Percentiles rank a stretch among this genome's conserved stretches.
Evolutionary conservation across 37 sponge, comb jelly and placozoan species (phyloP).

Genomic region (Chondrosia reniformis): DNA sequence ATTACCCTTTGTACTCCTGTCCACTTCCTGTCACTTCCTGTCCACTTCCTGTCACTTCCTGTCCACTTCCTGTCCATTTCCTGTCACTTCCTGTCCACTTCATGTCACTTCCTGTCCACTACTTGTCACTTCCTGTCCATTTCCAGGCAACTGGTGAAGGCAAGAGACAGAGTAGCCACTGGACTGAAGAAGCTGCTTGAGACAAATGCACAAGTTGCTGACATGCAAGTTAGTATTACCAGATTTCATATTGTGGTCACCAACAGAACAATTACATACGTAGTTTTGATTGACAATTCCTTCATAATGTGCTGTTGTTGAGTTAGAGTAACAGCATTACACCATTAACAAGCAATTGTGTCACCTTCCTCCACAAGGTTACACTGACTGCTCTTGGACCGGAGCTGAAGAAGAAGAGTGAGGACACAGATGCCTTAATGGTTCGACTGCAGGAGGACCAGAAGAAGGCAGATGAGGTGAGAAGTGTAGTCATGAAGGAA

Average conservation of each 20-base stretch:
- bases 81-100: too few relatives aligned
- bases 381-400: conserved; percentile 95
- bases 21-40: too few relatives aligned
- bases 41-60: too few relatives aligned
- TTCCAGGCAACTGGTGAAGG: conserved; percentile 65
- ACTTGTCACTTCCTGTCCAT: not conserved
- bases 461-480: conserved; percentile 76
- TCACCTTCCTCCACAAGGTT: conserved; percentile 27
- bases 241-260: too few relatives aligned
- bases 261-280: too few relatives aligned
- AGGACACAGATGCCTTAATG: conserved; percentile 87
- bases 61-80: too few relatives aligned
- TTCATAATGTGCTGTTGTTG: not conserved
- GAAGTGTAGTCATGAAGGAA: conserved; percentile 87
- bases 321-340: too few relatives aligned
- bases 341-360: too few relatives aligned
- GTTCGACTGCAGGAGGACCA: conserved; percentile 86
- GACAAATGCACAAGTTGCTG: conserved; percentile 93
- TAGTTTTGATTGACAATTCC: not conserved
- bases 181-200: conserved; percentile 95
- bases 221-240: conserved; percentile 68
- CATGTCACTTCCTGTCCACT: too few relatives aligned
- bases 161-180: conserved; percentile 89
- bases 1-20: too few relatives aligned
- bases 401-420: conserved; percentile 81